Conservation (phyloP, 2,113 vertebrate species). For the Polypterus senegalus region DNA sequence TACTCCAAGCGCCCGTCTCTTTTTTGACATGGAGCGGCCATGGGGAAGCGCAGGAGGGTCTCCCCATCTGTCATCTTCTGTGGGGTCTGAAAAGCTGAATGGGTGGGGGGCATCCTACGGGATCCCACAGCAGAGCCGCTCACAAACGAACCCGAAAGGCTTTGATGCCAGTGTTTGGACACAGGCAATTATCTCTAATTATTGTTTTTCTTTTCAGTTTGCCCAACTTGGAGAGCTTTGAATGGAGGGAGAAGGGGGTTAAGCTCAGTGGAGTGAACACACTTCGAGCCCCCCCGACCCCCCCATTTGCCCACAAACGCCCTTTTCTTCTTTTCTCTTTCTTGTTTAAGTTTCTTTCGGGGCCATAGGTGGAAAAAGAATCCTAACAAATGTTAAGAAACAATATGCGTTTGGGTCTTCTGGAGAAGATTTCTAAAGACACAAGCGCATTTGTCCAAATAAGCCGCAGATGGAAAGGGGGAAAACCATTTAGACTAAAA, state of each 20-base stretch:
- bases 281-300: conserved; percentile 32
- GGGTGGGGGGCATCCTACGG: conserved; percentile 53
- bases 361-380: conserved; percentile 26
- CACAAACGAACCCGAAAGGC: conserved; percentile 53
- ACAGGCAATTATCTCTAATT: conserved; percentile 88
- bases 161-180: conserved; percentile 87
- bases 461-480: conserved; percentile 28
- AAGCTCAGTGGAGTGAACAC: conserved; percentile 40
- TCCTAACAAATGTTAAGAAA: conserved; percentile 46
- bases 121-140: conserved; percentile 57
- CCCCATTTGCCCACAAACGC: conserved; percentile 2
- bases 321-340: conserved; percentile 25
- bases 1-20: conserved; percentile 49
- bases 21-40: conserved; percentile 47
- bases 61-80: conserved; percentile 74
- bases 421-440: conserved; percentile 43
- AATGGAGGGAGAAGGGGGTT: conserved; percentile 45
- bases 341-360: conserved; percentile 30
- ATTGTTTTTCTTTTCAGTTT: conserved; percentile 75
- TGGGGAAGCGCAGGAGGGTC: conserved; percentile 47
- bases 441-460: conserved; percentile 41
- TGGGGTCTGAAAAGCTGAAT: conserved; percentile 66
- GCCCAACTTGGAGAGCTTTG: conserved; percentile 62
- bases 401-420: conserved; percentile 38
- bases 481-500: conserved; percentile 20